Evolutionary conservation across 2,888 invertebrate genomes (phyloP).

Genomic region (Phasia obesa): DNA sequence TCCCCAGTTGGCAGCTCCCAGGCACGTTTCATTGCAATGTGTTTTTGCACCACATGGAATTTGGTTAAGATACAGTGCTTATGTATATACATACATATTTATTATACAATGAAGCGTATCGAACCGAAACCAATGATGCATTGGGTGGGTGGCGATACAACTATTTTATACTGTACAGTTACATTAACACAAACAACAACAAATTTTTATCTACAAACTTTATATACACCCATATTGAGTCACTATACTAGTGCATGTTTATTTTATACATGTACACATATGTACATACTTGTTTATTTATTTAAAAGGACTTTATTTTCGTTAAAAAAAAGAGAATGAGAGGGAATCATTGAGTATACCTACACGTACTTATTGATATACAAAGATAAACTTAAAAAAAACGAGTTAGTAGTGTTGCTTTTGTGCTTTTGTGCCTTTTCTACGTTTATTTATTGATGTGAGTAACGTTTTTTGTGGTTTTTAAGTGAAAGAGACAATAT

Average conservation of each 20-base stretch:
- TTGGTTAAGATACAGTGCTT: conserved; percentile 49
- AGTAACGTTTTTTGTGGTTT: conserved; percentile 66
- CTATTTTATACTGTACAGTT: conserved; percentile 33
- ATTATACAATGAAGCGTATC: conserved; percentile 29
- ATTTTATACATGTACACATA: conserved; percentile 21
- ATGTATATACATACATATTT: neutral
- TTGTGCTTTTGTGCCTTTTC: conserved; percentile 61
- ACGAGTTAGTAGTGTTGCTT: conserved; percentile 29
- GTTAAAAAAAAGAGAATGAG: conserved; percentile 17
- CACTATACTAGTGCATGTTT: conserved; percentile 12
- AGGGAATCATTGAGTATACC: neutral
- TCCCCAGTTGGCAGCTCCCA: conserved; percentile 62
- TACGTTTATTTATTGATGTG: conserved; percentile 69
- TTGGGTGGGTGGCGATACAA: conserved; percentile 5
- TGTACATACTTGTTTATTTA: conserved; percentile 2
- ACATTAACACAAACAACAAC: conserved; percentile 20
- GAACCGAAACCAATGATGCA: conserved; percentile 20
- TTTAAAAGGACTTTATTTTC: conserved; percentile 14
- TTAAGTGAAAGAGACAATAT: conserved; percentile 63
- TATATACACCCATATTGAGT: neutral
- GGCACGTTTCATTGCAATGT: conserved; percentile 70
- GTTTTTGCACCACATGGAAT: conserved; percentile 69
- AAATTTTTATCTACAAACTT: neutral
- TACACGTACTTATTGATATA: conserved; percentile 24
- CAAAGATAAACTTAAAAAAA: conserved; percentile 31